Conservation (phyloP, 2,797 vertebrate species). For the Megalops cyprinoides region DNA sequence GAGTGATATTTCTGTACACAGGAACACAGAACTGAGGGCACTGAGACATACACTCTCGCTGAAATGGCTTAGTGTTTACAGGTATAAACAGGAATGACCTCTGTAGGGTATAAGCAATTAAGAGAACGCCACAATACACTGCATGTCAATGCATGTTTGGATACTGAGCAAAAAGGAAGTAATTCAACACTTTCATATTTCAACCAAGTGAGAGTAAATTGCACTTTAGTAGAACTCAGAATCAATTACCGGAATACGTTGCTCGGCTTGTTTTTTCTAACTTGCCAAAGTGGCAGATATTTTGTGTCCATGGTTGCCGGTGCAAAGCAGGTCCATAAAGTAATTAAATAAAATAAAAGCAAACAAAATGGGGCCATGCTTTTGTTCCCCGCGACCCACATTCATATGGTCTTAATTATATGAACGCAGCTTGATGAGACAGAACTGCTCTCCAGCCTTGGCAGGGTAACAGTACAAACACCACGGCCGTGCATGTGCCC, state of each 20-base stretch:
- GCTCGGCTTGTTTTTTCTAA: not conserved
- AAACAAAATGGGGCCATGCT: conserved; percentile 10
- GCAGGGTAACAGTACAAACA: too few species aligned
- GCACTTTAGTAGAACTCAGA: not conserved
- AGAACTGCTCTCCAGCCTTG: not conserved
- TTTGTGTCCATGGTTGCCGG: conserved; percentile 42
- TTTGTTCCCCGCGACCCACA: conserved; percentile 35
- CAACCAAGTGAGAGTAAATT: not conserved
- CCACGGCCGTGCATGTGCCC: too few species aligned
- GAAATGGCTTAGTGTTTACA: not conserved
- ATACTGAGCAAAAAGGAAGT: too few species aligned
- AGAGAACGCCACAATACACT: not conserved
- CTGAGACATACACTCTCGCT: not conserved
- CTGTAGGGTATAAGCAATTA: not conserved
- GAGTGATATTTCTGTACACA: not conserved
- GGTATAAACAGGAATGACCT: not conserved
- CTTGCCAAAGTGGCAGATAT: conserved; percentile 60
- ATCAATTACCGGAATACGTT: not conserved
- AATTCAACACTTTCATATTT: not conserved
- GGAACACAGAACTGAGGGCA: not conserved
- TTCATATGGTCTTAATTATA: conserved; percentile 13
- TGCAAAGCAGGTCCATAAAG: conserved; percentile 45
- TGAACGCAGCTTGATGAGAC: not conserved
- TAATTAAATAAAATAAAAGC: conserved; percentile 56
- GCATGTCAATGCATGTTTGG: too few species aligned